Percentiles rank a stretch among this genome's conserved stretches.
phyloP scores from a whole-genome alignment of 2,113 vertebrate genomes.

The Polyodon spathula region DNA sequence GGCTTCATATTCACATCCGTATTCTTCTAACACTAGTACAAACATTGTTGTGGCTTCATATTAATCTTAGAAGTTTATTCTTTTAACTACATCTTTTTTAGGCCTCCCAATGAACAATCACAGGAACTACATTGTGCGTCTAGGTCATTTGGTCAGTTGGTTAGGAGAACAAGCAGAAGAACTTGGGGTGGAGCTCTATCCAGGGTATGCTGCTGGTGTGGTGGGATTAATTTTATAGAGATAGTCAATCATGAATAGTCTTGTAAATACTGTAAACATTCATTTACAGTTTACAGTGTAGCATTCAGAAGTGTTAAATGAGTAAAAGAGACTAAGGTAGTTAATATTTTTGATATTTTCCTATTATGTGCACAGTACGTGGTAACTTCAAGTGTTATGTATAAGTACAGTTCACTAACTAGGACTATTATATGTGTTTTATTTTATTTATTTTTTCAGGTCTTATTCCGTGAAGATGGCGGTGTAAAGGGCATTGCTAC shows the following conservation, averaged over 20 bases:
- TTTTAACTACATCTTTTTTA: slow-evolving; percentile 25
- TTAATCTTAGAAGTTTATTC: too few relatives aligned
- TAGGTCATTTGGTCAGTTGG: slow-evolving; percentile 90
- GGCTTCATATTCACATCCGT: too few relatives aligned
- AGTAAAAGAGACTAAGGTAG: too few relatives aligned
- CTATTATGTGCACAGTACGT: too few relatives aligned
- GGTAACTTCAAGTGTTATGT: neutral
- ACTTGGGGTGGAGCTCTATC: slow-evolving; percentile 90
- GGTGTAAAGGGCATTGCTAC: slow-evolving; percentile 94
- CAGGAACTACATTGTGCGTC: slow-evolving; percentile 89
- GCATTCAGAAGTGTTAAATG: too few relatives aligned
- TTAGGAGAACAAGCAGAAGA: slow-evolving; percentile 92
- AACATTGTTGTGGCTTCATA: too few relatives aligned
- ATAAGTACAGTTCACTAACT: neutral
- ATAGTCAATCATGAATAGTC: too few relatives aligned
- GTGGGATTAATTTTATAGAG: slow-evolving; percentile 38
- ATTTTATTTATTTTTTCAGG: slow-evolving; percentile 46
- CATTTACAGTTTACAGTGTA: too few relatives aligned
- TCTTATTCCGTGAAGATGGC: slow-evolving; percentile 92
- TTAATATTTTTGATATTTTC: too few relatives aligned
- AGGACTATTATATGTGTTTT: neutral
- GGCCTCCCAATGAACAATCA: slow-evolving; percentile 95
- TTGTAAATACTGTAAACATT: too few relatives aligned
- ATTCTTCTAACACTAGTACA: too few relatives aligned
- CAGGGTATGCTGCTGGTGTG: slow-evolving; percentile 91